These are phyloP conservation scores for Chloroclystis v-ata DNA, from an alignment of 2,888 invertebrate genomes.

Conservation along the genomic window DNA sequence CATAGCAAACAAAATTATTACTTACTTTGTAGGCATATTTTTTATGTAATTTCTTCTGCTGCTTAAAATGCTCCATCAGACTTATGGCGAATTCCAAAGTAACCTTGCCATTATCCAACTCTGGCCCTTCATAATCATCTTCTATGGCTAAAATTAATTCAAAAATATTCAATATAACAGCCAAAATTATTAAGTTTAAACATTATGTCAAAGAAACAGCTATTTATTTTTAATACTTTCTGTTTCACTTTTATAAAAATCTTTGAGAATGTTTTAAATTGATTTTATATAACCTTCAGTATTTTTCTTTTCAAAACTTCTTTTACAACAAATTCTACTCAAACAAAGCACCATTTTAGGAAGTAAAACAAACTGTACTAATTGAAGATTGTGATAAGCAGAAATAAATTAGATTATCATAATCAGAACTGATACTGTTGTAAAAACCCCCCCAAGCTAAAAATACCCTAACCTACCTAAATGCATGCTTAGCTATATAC, in stretches of 20 bases:
- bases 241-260: too few species aligned
- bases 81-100: constrained; percentile 93
- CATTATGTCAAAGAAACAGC: too few species aligned
- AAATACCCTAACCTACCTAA: too few species aligned
- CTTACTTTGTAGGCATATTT: constrained; percentile 97
- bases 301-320: constrained; percentile 9
- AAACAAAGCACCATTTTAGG: constrained; percentile 9
- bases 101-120: constrained; percentile 90
- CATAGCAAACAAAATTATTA: too few species aligned
- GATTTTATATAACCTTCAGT: too few species aligned
- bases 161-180: neutral
- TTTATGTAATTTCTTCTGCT: constrained; percentile 94
- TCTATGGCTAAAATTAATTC: constrained; percentile 85
- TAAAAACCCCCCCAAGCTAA: too few species aligned
- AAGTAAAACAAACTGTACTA: neutral
- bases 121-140: constrained; percentile 95
- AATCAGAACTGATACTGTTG: neutral
- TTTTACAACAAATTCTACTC: constrained; percentile 10
- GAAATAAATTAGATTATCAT: neutral
- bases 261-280: too few species aligned
- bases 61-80: constrained; percentile 92
- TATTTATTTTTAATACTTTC: too few species aligned
- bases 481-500: too few species aligned
- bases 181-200: too few species aligned
- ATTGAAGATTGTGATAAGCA: neutral